These are phyloP conservation scores for Ochropacha duplaris DNA, from an alignment of 2,888 invertebrate species.

Conservation along the genomic window DNA sequence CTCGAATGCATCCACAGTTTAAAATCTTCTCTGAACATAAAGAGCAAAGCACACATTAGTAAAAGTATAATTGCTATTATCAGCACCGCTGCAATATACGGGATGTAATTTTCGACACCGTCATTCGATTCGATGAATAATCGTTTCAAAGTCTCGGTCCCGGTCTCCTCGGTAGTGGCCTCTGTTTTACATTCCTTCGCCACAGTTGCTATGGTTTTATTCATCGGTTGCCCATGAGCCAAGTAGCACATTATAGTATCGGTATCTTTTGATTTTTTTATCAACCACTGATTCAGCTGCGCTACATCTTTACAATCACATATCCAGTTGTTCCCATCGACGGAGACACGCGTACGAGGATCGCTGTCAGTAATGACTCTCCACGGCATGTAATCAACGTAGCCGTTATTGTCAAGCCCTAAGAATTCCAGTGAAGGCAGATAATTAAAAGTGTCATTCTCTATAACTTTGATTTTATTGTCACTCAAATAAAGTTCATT, in stretches of 20 bases:
- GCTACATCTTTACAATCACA: conserved; percentile 90
- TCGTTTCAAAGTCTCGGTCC: conserved; percentile 80
- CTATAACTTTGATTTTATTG: conserved; percentile 88
- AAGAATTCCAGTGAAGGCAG: conserved; percentile 88
- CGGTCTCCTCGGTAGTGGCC: conserved; percentile 85
- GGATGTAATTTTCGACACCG: conserved; percentile 88
- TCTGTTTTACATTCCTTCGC: conserved; percentile 84
- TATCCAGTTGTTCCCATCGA: conserved; percentile 92
- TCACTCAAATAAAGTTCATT: conserved; percentile 90
- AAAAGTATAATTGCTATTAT: conserved; percentile 87
- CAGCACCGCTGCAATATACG: conserved; percentile 87
- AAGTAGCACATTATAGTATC: conserved; percentile 87
- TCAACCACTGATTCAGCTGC: conserved; percentile 87
- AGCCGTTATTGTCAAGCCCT: conserved; percentile 89
- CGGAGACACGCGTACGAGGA: conserved; percentile 86
- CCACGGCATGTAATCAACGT: conserved; percentile 90
- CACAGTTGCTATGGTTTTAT: conserved; percentile 75
- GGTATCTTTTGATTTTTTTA: conserved; percentile 86
- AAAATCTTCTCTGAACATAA: conserved; percentile 90
- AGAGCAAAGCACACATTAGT: conserved; percentile 86
- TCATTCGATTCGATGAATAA: conserved; percentile 85
- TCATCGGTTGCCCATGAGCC: conserved; percentile 77
- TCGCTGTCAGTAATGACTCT: conserved; percentile 86
- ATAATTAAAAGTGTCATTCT: conserved; percentile 89
- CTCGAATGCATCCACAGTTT: conserved; percentile 90